These are phyloP conservation scores for Holothuria scabra DNA, from an alignment of 53 echinoderm and acorn worm species.

Conservation along the genomic window DNA sequence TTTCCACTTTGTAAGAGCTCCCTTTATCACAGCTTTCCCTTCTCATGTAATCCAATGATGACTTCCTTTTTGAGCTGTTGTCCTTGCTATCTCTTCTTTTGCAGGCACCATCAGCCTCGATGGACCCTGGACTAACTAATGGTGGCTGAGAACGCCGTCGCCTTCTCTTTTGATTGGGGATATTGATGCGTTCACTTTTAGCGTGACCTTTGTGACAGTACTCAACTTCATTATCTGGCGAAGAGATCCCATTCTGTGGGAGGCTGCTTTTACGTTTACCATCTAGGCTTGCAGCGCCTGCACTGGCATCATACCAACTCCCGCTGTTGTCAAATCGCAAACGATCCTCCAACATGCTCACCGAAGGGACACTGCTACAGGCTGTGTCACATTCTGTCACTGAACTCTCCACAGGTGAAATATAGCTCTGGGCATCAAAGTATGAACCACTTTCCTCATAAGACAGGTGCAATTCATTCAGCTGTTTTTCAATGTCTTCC, in stretches of 20 bases:
- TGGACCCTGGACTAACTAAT: conserved; percentile 31
- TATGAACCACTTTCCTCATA: conserved; percentile 56
- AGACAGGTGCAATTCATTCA: conserved; percentile 66
- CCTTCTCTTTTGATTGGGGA: conserved; percentile 29
- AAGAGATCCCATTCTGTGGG: conserved; percentile 2
- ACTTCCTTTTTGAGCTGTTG: conserved; percentile 17
- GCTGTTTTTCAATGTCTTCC: conserved; percentile 88
- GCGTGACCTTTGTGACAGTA: conserved; percentile 39
- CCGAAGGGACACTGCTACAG: conserved; percentile 79
- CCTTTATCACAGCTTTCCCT: background rate
- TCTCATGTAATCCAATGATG: conserved; percentile 40
- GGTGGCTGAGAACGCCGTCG: conserved; percentile 39
- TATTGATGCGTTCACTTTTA: conserved; percentile 46
- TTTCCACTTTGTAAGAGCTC: conserved; percentile 4
- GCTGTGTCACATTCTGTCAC: conserved; percentile 78
- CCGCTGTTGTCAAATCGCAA: conserved; percentile 16
- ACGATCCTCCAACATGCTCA: conserved; percentile 66
- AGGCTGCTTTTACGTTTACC: background rate
- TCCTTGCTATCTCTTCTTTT: background rate
- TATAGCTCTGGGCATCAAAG: conserved; percentile 51
- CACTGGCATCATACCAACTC: conserved; percentile 27
- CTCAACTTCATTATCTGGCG: conserved; percentile 4
- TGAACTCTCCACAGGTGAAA: conserved; percentile 83
- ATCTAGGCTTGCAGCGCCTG: background rate
- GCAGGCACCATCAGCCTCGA: background rate